Evolutionary conservation across 2,797 vertebrate genomes (phyloP), one percentile per base, ranked within the genome.

Genomic region (Hemibagrus guttatus): DNA sequence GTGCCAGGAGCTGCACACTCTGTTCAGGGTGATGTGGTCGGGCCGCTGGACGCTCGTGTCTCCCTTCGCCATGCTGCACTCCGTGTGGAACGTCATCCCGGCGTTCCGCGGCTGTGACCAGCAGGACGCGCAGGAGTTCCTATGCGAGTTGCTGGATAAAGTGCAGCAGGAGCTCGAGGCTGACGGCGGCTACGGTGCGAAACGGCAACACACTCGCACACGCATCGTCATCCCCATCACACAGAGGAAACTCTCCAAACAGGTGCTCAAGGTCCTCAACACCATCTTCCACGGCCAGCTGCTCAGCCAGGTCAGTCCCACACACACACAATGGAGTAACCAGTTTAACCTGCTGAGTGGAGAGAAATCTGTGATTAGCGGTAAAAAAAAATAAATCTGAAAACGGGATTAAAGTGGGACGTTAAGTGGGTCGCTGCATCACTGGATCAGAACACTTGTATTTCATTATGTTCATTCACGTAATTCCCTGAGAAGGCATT

Each of bases 21-120:
- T 99, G 72, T 99, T 99, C 95, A 96, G 98, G 93, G 97, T 99
- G 93, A 99, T 99, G 98, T 99, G 98, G 98, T 99, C 98, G 0
- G 98, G 98, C 82, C 97, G 97, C 89, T 99, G 98, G 98, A 97
- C 98, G 0, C 93, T 99, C 66, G 98, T 99, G 78, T 99, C 98
- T 0, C 98, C 98, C 5, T 99, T 99, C 3, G 98, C 98, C 94
- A 99, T 99, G 98, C 95, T 99, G 91, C 98, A 99, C 93, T 99
- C 98, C 0, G 98, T 99, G 91, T 99, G 98, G 98, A 99, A 97
- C 93, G 96, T 99, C 87, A 99, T 99, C 92, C 98, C 98, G 0
- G 97, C 98, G 0, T 99, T 99, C 91, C 96, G 98, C 0, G 98
- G 98, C 17, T 99, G 98, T 0, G 97, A 99, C 92, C 98, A 99